Evolutionary conservation across 2,113 vertebrate genomes (phyloP).

Genomic region (Oncorhynchus kisutch): DNA sequence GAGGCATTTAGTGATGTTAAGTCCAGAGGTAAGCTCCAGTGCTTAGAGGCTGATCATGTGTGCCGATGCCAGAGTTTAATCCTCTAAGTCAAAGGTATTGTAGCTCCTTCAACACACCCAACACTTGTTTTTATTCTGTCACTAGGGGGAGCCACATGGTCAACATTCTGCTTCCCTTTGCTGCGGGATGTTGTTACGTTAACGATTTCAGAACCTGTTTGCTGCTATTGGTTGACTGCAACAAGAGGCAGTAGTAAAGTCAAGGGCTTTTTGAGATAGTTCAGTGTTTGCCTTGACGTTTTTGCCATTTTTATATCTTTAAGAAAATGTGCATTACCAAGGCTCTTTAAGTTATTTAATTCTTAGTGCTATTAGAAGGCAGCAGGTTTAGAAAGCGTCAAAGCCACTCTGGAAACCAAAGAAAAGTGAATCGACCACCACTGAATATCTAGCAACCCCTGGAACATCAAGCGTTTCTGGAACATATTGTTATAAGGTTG

Average conservation of each 20-base stretch:
- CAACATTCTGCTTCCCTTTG: background rate
- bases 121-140: background rate
- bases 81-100: constrained; percentile 57
- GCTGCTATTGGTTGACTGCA: background rate
- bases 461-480: background rate
- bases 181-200: background rate
- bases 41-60: constrained; percentile 60
- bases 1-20: constrained; percentile 54
- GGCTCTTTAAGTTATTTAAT: background rate
- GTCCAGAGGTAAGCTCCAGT: constrained; percentile 52
- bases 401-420: constrained; percentile 9
- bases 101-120: constrained; percentile 19
- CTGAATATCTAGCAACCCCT: background rate
- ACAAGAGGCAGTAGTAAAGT: background rate
- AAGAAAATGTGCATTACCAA: background rate
- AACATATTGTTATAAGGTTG: background rate
- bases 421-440: constrained; percentile 7
- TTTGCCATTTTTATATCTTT: background rate
- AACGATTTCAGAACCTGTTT: background rate
- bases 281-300: background rate
- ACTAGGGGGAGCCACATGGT: constrained; percentile 6
- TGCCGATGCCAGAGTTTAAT: constrained; percentile 58
- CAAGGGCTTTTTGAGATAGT: background rate
- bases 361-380: constrained; percentile 24
- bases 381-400: constrained; percentile 15